Evolutionary conservation across 35 echinoderm and acorn worm species (phyloP), one percentile per base, ranked within the genome.

Genomic region (Apostichopus japonicus): DNA sequence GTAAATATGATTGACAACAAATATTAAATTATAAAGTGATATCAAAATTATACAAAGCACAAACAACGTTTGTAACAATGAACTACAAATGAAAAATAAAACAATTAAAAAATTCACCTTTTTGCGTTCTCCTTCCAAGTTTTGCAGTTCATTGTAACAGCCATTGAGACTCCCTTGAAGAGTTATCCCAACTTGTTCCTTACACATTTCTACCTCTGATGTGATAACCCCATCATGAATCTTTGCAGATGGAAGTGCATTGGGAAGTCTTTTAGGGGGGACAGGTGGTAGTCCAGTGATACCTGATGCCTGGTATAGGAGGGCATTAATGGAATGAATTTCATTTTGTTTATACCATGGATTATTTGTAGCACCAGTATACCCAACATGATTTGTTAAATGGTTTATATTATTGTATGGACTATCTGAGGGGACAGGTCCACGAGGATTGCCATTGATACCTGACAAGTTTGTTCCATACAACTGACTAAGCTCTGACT

Each of bases 131-230:
- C 92, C 90, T 71, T 96, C 95, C 59, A 96, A 57, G 72, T 89
- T 96, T 51, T 96, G 90, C 5, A 96, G 83, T 65, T 96, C 93
- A 62, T 82, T 92, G 84, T 92, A 94, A 88, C 95, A 96, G 15
- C 86, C 86, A 44, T 89, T 89, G 7, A 89, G 56, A 27, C 86
- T 89, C 9, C 86, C 86, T 21, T 89, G 61, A 51, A 89, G 61
- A 65, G 86, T 89, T 24, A 14, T 33, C 56, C 86, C 86, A 14
- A 89, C 86, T 53, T 72, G 62, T 61, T 89, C 86, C 86, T 89
- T 89, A 21, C 21, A 17, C 56, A 19, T 57, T 53, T 72, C 61
- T 19, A 17, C n/a, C 8, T 73, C 52, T 14, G 86, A 63, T 54
- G 21, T 61, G 21, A 59, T 54, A 56, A 23, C 19, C 4, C 23